These are phyloP conservation scores for Neoscelio sp. DNA, from an alignment of 2,888 invertebrate species.

Conservation along the genomic window DNA sequence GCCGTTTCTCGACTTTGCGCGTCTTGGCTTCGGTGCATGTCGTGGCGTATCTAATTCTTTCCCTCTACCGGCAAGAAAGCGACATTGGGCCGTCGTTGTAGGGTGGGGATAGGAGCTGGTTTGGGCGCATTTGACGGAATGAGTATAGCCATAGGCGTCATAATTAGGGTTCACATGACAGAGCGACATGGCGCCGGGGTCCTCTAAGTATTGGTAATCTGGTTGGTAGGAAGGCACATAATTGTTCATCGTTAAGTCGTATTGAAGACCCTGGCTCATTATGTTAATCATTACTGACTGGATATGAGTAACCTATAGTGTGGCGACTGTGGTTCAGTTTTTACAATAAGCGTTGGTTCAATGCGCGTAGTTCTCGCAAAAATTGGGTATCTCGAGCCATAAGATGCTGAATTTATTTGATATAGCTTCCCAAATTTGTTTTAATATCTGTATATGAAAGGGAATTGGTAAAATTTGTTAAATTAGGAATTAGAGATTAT, in stretches of 20 bases:
- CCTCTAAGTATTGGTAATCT: conserved; percentile 70
- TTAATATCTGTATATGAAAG: conserved; percentile 91
- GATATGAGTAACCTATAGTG: conserved; percentile 71
- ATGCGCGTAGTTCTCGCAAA: conserved; percentile 84
- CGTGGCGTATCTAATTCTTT: conserved; percentile 87
- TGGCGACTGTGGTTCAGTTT: conserved; percentile 80
- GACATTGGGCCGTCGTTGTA: conserved; percentile 80
- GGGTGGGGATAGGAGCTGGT: conserved; percentile 77
- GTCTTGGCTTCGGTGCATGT: no score
- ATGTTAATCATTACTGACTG: conserved; percentile 69
- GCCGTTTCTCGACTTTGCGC: no score
- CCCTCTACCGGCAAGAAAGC: conserved; percentile 87
- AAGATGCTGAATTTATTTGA: conserved; percentile 84
- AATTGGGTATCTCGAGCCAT: conserved; percentile 89
- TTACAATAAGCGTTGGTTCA: conserved; percentile 83
- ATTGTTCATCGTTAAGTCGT: conserved; percentile 73
- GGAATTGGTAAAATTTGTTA: no score
- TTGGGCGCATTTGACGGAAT: conserved; percentile 66
- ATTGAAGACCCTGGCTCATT: conserved; percentile 70
- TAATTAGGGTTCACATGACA: conserved; percentile 69
- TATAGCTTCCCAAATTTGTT: conserved; percentile 89
- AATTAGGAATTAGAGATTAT: no score
- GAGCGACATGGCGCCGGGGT: conserved; percentile 61
- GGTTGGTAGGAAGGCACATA: conserved; percentile 72
- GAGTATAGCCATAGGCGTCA: conserved; percentile 69